These are phyloP conservation scores for Dipus sagitta DNA, from an alignment of 2,797 vertebrate genomes.

Conservation along the genomic window DNA sequence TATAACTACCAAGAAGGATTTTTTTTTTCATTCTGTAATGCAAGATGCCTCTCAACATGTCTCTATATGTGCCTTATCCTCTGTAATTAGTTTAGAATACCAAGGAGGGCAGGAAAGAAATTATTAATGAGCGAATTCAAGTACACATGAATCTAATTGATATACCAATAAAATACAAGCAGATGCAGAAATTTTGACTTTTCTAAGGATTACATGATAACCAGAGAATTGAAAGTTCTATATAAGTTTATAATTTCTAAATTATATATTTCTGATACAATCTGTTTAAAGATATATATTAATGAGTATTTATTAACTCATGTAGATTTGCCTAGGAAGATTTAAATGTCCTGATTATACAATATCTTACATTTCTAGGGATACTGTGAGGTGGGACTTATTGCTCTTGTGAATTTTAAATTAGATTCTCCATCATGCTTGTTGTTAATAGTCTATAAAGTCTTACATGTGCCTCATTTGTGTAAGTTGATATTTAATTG, in stretches of 20 bases:
- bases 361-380: neutral
- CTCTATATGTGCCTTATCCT: neutral
- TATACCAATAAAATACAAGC: constrained; percentile 17
- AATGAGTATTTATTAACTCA: neutral
- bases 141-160: constrained; percentile 24
- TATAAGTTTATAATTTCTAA: constrained; percentile 4
- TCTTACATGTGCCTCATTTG: neutral
- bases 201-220: neutral
- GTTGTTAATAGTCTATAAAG: constrained; percentile 12
- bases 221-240: neutral
- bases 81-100: neutral
- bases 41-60: neutral
- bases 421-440: neutral
- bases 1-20: neutral
- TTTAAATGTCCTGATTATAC: neutral
- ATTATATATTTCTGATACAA: constrained; percentile 29
- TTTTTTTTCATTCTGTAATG: neutral
- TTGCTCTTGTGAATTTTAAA: neutral
- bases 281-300: constrained; percentile 14
- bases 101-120: neutral
- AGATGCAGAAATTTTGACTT: constrained; percentile 22
- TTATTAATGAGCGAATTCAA: constrained; percentile 5
- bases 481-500: constrained; percentile 21
- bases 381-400: neutral
- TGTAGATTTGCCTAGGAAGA: neutral